These are phyloP conservation scores for Brachyptera putata DNA, from an alignment of 2,888 invertebrate genomes.

Conservation along the genomic window DNA sequence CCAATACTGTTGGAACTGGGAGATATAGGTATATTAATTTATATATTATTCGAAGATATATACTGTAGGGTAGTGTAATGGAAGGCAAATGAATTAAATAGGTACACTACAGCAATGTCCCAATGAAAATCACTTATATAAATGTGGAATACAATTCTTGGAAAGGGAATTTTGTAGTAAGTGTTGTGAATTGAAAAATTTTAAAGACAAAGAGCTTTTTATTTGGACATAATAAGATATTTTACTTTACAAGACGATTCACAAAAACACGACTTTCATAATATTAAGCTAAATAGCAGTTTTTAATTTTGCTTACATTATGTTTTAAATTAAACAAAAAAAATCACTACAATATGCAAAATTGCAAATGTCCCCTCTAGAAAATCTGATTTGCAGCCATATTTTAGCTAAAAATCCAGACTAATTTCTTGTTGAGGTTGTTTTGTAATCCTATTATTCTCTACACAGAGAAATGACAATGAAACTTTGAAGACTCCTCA, in stretches of 20 bases:
- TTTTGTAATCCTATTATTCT: slow-evolving; percentile 6
- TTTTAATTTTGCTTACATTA: slow-evolving; percentile 28
- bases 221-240: slow-evolving; percentile 31
- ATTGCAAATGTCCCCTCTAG: slow-evolving; percentile 23
- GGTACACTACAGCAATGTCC: too few relatives aligned
- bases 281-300: slow-evolving; percentile 31
- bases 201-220: slow-evolving; percentile 32
- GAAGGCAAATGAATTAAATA: too few relatives aligned
- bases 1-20: too few relatives aligned
- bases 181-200: too few relatives aligned
- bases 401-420: neutral
- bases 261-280: slow-evolving; percentile 32
- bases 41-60: too few relatives aligned
- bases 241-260: slow-evolving; percentile 32
- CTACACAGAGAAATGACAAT: slow-evolving; percentile 10
- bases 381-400: slow-evolving; percentile 6
- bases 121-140: too few relatives aligned
- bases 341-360: slow-evolving; percentile 30
- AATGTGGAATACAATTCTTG: too few relatives aligned
- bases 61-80: too few relatives aligned
- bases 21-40: too few relatives aligned
- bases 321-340: slow-evolving; percentile 28
- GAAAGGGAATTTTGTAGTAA: too few relatives aligned
- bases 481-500: neutral
- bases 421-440: neutral